Evolutionary conservation across 1,140 invertebrate species (phyloP).

Genomic region (Holcopasites calliopsidis): DNA sequence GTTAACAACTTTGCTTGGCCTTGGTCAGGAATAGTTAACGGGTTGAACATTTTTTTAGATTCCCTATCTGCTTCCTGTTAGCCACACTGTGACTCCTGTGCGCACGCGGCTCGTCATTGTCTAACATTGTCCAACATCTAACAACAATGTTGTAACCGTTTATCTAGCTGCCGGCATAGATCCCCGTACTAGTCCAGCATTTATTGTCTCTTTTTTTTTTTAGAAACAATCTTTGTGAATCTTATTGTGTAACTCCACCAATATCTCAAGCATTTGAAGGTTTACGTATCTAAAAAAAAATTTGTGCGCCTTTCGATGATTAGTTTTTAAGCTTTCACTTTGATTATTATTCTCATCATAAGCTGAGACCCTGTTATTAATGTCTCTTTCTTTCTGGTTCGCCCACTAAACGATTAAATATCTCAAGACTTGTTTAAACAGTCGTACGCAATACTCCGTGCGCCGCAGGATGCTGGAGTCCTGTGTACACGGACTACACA

Average conservation of each 20-base stretch:
- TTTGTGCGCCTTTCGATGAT: too few relatives aligned
- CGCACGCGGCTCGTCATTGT: constrained; percentile 53
- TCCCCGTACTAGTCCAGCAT: constrained; percentile 38
- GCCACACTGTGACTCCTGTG: constrained; percentile 50
- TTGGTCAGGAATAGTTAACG: constrained; percentile 64
- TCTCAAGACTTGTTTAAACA: background rate
- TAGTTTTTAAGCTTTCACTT: too few relatives aligned
- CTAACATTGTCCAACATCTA: too few relatives aligned
- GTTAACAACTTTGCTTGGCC: constrained; percentile 60
- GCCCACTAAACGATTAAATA: constrained; percentile 16
- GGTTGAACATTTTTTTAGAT: constrained; percentile 53
- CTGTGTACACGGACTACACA: background rate
- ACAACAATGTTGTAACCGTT: constrained; percentile 38
- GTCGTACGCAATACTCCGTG: constrained; percentile 1
- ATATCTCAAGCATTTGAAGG: background rate
- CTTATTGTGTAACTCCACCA: too few relatives aligned
- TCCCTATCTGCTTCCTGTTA: constrained; percentile 59
- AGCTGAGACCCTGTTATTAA: background rate
- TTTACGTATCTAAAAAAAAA: too few relatives aligned
- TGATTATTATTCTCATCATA: background rate
- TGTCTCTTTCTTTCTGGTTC: background rate
- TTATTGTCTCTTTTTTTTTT: constrained; percentile 15
- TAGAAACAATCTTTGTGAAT: too few relatives aligned
- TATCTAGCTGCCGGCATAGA: constrained; percentile 36
- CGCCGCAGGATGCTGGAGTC: constrained; percentile 20